Base-by-base conservation (phyloP, 2,888 invertebrate species). In the Gymnosoma rotundatum region DNA sequence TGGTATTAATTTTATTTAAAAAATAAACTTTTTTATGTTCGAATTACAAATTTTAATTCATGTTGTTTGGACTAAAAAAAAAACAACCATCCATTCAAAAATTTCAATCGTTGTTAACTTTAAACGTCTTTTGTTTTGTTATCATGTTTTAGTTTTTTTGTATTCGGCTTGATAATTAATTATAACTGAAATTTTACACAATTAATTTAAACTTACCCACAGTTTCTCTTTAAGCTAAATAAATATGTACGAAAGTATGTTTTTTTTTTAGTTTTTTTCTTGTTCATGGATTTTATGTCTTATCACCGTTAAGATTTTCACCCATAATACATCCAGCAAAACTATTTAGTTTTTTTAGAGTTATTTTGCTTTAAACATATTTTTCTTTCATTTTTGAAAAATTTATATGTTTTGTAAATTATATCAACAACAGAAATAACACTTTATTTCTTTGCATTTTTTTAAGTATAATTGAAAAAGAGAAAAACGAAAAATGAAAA, bases 161-260 rank as follows among this genome's bases (percentile, higher is more conserved):
- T 38, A 20, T 12, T 16, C 60, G 67, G 72, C 48, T 54, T 66
- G 67, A 63, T 78, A 73, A 83, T 78, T 76, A 83, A 76, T 79
- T 78, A 61, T 58, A 63, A 64, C 45, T 52, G 63, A 75, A 79
- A 75, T 52, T 48, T 61, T 61, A 50, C 48, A 83, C 72, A 76
- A 73, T 73, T 69, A 83, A 69, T 83, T 78, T 64, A 86, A 83
- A 86, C 87, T 87, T 88, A 88, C 88, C 86, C 88, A 88, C 87
- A 87, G 87, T 88, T 88, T 88, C 88, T 87, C 88, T 84, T 81
- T 85, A 80, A 76, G 78, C 38, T 21, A 60, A 64, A 80, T 61
- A 69, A 32, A 32, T 32, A 4, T 50, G n/a, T 42, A 6, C 52
- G 32, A 2, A 54, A 18, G 16, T 56, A 7, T 50, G n/a, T 42